Conservation (phyloP, 2,113 vertebrate species). For the Nothoprocta pentlandii region DNA sequence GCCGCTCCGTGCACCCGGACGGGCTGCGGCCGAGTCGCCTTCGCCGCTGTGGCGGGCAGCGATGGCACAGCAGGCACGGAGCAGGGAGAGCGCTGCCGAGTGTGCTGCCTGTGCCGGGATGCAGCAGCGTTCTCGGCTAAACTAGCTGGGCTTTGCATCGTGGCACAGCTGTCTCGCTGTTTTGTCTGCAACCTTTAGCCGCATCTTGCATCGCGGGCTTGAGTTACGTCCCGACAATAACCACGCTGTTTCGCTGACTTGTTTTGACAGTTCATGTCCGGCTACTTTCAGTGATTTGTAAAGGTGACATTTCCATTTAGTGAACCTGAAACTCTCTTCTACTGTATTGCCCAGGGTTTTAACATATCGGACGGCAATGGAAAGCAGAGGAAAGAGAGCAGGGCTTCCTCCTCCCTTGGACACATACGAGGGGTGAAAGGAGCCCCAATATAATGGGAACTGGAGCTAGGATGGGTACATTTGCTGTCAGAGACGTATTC, state of each 20-base stretch:
- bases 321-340: constrained; percentile 65
- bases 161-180: not conserved
- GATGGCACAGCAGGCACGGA: not conserved
- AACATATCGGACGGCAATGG: not conserved
- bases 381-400: not conserved
- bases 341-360: constrained; percentile 45
- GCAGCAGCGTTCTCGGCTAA: not conserved
- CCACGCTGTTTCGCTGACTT: constrained; percentile 16
- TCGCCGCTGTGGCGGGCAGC: too few species aligned
- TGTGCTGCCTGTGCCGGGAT: not conserved
- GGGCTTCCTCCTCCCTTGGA: not conserved
- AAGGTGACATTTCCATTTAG: constrained; percentile 63
- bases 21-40: not conserved
- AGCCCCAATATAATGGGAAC: not conserved
- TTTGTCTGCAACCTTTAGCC: constrained; percentile 8
- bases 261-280: constrained; percentile 51
- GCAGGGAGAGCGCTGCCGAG: not conserved
- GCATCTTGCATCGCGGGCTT: not conserved
- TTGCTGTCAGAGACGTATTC: not conserved
- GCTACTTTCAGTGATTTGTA: constrained; percentile 57
- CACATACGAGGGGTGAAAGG: not conserved
- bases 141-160: not conserved
- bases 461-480: not conserved
- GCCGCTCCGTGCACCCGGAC: not conserved
- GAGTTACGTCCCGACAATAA: not conserved